Base-by-base conservation (phyloP, 2,113 vertebrate genomes). In the Oreamnos americanus region DNA sequence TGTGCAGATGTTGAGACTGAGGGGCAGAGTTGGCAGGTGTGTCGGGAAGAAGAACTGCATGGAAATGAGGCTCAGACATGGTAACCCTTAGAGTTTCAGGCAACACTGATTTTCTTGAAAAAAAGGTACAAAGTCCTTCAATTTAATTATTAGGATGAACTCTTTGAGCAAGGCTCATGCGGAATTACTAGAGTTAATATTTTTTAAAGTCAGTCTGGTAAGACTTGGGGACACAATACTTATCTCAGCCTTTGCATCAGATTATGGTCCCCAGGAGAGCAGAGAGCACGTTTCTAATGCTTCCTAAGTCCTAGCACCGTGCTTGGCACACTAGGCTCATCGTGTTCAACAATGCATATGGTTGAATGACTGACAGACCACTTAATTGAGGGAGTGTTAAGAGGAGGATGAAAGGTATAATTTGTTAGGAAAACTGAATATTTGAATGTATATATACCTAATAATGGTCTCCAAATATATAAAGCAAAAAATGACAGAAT, bases 401-500 rank as follows among this genome's bases (percentile, higher is more conserved):
- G 58, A 87, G 30, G 30, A 90, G 9, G n/a, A 79, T 8, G 8
- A 84, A 58, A 95, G 19, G 3, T 8, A 83, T 47, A 74, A 49
- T 85, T 94, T 14, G 55, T 89, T 62, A 57, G 17, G 23, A 95
- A 14, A 28, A 51, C 9, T 49, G 21, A 84, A 62, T 30, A 89
- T 55, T 74, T 96, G 93, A 96, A 81, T 74, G 16, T 39, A 16
- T 45, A 49, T 43, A 88, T 3, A 49, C 14, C 28, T 76, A 88
- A 67, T 86, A 83, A 84, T 23, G 43, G 0, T 14, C 13, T 87
- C 33, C 58, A 92, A 71, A 49, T 57, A 78, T 47, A 60, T 23
- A 67, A 74, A 94, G 21, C 5, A 87, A 96, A 93, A 81, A n/a
- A 25, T 79, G 36, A 78, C 62, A 98, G 64, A 87, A 57, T 88